Evolutionary conservation across 2,797 vertebrate genomes (phyloP), one percentile per base, ranked within the genome.

Genomic region (Thaleichthys pacificus): DNA sequence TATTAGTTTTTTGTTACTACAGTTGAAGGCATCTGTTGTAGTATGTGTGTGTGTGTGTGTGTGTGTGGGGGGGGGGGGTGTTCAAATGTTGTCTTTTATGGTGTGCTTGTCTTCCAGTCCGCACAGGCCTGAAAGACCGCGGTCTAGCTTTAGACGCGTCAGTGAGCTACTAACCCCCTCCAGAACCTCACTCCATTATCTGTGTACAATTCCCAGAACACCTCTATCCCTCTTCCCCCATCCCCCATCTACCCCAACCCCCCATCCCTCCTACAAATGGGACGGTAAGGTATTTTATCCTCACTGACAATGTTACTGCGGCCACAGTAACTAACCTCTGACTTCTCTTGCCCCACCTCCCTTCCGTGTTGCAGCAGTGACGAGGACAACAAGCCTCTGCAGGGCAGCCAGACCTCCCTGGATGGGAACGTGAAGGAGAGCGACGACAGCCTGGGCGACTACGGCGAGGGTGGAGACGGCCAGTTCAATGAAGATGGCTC

Each of bases 401-500:
- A 98, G 75, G 97, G 96, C 84, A 99, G 97, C 89, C 97, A 99
- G 93, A 97, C 96, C 0, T 99, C 98, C 2, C 84, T 98, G 91
- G 96, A 99, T 0, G 97, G 96, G 71, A 95, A 95, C 3, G 95
- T 98, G 89, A 99, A 99, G 91, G 98, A 99, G 80, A 99, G 97
- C 0, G 97, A 99, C 0, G 97, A 99, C 91, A 99, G 98, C 86
- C 89, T 99, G 86, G 97, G 98, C 84, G 97, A 99, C 92, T 99
- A 99, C 0, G 97, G 97, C 0, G 98, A 99, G 77, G 97, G 97
- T 0, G 97, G 97, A 0, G 96, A 99, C 0, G 97, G 97, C 3
- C 97, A 99, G 89, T 99, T 99, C 85, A 99, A 99, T 0, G 98
- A 99, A 82, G 97, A 99, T 0, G 98, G 98, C 67, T 99, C 97